phyloP scores from a whole-genome alignment of 2,113 vertebrate species.

The Lasiurus borealis region DNA sequence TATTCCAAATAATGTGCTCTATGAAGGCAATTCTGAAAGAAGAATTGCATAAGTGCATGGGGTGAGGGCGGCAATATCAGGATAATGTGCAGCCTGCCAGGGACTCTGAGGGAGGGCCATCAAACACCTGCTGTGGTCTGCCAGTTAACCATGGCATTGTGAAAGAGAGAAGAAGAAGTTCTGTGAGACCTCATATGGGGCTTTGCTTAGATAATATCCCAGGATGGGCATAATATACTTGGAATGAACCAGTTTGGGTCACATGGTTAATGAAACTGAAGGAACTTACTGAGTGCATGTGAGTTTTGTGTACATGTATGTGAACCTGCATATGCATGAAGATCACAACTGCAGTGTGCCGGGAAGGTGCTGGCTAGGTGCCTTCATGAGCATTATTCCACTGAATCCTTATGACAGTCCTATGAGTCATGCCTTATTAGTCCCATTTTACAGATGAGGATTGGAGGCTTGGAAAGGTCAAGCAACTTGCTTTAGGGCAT shows the following conservation, averaged over 20 bases:
- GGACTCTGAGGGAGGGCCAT: not conserved
- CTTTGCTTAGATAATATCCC: not conserved
- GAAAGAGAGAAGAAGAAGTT: not conserved
- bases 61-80: not conserved
- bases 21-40: not conserved
- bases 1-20: constrained; percentile 2
- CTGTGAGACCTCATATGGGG: not conserved
- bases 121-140: not conserved
- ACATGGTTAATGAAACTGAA: not conserved
- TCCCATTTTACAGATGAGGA: not conserved
- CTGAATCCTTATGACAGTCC: not conserved
- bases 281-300: not conserved
- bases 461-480: not conserved
- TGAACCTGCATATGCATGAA: not conserved
- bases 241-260: not conserved
- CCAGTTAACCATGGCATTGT: not conserved
- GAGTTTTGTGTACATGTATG: not conserved
- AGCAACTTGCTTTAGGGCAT: not conserved
- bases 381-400: not conserved
- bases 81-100: not conserved
- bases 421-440: not conserved
- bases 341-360: not conserved
- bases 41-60: not conserved
- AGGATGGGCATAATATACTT: not conserved
- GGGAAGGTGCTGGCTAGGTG: not conserved